These are phyloP conservation scores for Cassiopea andromeda DNA, from an alignment of 30 jellyfish, hydroid and myxozoan genomes.

Conservation along the genomic window DNA sequence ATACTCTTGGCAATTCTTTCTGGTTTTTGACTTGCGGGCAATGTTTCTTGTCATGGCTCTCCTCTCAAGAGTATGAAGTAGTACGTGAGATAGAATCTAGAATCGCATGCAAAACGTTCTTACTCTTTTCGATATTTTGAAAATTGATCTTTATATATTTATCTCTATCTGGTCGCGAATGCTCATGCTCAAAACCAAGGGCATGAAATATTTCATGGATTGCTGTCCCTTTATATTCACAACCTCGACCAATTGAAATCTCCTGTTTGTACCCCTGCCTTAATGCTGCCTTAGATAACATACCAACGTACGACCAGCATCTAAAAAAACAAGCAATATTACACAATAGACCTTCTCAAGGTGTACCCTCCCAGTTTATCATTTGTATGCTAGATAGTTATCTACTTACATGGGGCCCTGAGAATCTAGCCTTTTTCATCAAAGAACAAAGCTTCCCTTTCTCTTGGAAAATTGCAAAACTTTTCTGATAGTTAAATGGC, in stretches of 20 bases:
- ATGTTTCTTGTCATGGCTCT: no score
- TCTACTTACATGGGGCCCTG: no score
- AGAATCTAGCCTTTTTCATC: no score
- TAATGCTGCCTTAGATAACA: slow-evolving; percentile 14
- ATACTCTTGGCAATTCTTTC: no score
- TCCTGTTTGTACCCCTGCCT: slow-evolving; percentile 29
- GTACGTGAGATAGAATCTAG: no score
- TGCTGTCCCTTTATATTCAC: slow-evolving; percentile 59
- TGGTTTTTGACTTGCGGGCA: no score
- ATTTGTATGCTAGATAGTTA: no score
- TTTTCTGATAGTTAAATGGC: no score
- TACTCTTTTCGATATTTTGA: not conserved
- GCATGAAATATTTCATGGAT: slow-evolving; percentile 60
- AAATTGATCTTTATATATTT: slow-evolving; percentile 35
- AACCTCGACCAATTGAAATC: slow-evolving; percentile 40
- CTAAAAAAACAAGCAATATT: not conserved
- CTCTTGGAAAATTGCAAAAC: no score
- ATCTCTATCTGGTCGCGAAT: slow-evolving; percentile 50
- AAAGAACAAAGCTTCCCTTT: no score
- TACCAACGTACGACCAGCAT: slow-evolving; percentile 56
- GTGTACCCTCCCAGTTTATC: no score
- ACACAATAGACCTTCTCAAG: not conserved
- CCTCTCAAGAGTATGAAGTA: no score
- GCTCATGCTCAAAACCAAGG: slow-evolving; percentile 56
- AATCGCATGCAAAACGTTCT: not conserved